A percentile compares a stretch with the other conserved stretches of the same genome.
phyloP scores from a whole-genome alignment of 2,888 invertebrate genomes.

The Branchellion lobata region DNA sequence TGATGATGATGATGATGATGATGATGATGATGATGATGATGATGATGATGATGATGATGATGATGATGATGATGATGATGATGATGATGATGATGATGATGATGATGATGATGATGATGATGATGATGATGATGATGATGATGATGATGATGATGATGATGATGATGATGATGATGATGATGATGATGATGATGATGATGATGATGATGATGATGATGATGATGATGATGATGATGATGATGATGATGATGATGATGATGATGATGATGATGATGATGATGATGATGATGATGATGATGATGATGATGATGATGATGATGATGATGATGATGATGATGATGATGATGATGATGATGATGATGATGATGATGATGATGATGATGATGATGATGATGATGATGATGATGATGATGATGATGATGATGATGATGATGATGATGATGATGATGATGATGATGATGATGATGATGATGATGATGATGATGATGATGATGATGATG shows the following conservation, averaged over 20 bases:
- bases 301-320: constrained; percentile 39
- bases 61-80: constrained; percentile 29
- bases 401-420: constrained; percentile 46
- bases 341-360: neutral
- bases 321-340: neutral
- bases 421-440: constrained; percentile 46
- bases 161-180: constrained; percentile 19
- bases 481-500: constrained; percentile 34
- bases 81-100: constrained; percentile 29
- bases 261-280: constrained; percentile 40
- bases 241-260: constrained; percentile 25
- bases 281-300: constrained; percentile 40
- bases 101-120: constrained; percentile 12
- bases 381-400: constrained; percentile 31
- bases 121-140: constrained; percentile 18
- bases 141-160: constrained; percentile 29
- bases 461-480: constrained; percentile 41
- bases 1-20: too few species aligned
- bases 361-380: neutral
- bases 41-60: constrained; percentile 29
- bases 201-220: constrained; percentile 29
- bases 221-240: constrained; percentile 29
- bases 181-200: constrained; percentile 29
- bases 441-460: constrained; percentile 46
- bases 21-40: constrained; percentile 15